Conservation (phyloP, 2,797 vertebrate genomes). For the Gephyroberyx darwinii region DNA sequence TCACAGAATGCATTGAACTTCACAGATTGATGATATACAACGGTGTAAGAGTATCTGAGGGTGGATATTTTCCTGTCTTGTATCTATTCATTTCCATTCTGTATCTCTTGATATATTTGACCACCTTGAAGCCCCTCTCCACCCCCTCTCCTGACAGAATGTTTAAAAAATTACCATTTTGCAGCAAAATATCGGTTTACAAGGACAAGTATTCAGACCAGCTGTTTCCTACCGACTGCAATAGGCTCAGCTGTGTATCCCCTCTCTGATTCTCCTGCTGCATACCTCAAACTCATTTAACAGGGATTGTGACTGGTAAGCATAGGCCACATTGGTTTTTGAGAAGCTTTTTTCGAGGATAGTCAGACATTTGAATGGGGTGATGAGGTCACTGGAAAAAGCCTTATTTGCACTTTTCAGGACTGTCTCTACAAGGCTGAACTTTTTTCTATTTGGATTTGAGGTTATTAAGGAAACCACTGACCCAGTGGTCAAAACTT, state of each 20-base stretch:
- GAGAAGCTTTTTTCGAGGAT: not conserved
- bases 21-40: too few relatives aligned
- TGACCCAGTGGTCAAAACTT: too few relatives aligned
- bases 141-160: too few relatives aligned
- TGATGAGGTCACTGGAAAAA: not conserved
- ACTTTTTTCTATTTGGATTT: slow-evolving; percentile 4
- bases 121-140: not conserved
- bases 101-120: not conserved
- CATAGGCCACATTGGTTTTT: not conserved
- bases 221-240: slow-evolving; percentile 31
- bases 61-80: too few relatives aligned
- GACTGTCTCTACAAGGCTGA: not conserved
- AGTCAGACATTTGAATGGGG: not conserved
- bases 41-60: too few relatives aligned
- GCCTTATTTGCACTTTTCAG: slow-evolving; percentile 4
- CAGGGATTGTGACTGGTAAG: slow-evolving; percentile 2
- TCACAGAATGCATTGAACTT: too few relatives aligned
- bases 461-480: too few relatives aligned
- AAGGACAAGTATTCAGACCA: slow-evolving; percentile 40
- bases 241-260: slow-evolving; percentile 31
- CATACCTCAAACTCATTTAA: slow-evolving; percentile 10
- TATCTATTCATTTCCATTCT: slow-evolving; percentile 30
- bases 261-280: slow-evolving; percentile 20
- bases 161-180: slow-evolving; percentile 14
- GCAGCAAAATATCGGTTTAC: slow-evolving; percentile 34